Conservation (phyloP, 2,797 vertebrate species). For the Macrochelys suwanniensis region DNA sequence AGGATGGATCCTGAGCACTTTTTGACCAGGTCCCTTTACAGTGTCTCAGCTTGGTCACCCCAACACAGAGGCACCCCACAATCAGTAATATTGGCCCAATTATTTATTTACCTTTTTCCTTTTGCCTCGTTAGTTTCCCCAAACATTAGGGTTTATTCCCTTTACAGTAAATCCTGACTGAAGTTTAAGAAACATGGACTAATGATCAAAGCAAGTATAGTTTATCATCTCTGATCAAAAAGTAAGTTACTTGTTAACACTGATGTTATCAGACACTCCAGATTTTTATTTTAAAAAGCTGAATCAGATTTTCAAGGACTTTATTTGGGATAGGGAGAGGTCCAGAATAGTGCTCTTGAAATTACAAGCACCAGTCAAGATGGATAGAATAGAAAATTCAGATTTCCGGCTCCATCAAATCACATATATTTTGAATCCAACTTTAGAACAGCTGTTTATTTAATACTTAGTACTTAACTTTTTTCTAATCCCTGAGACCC, state of each 20-base stretch:
- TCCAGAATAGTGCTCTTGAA: not conserved
- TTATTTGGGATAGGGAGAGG: not conserved
- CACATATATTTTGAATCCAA: not conserved
- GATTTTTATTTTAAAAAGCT: conserved; percentile 4
- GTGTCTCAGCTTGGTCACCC: not conserved
- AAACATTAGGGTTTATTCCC: conserved; percentile 22
- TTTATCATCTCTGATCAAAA: not conserved
- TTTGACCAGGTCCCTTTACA: not conserved
- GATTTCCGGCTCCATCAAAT: not conserved
- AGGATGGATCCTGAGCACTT: not conserved
- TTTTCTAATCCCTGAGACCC: not conserved
- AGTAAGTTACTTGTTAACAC: conserved; percentile 1
- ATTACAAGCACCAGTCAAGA: not conserved
- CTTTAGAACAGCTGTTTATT: conserved; percentile 32
- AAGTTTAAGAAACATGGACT: not conserved
- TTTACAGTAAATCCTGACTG: conserved; percentile 13
- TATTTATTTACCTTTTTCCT: not conserved
- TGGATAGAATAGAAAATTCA: not conserved
- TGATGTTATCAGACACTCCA: not conserved
- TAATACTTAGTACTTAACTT: not conserved
- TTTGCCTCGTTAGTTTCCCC: not conserved
- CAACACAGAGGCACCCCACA: not conserved
- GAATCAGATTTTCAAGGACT: not conserved
- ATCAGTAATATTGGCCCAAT: not conserved
- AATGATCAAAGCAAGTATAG: conserved; percentile 9